Evolutionary conservation across 2,113 vertebrate genomes (phyloP), one percentile per base, ranked within the genome.

Genomic region (Tinamus guttatus): DNA sequence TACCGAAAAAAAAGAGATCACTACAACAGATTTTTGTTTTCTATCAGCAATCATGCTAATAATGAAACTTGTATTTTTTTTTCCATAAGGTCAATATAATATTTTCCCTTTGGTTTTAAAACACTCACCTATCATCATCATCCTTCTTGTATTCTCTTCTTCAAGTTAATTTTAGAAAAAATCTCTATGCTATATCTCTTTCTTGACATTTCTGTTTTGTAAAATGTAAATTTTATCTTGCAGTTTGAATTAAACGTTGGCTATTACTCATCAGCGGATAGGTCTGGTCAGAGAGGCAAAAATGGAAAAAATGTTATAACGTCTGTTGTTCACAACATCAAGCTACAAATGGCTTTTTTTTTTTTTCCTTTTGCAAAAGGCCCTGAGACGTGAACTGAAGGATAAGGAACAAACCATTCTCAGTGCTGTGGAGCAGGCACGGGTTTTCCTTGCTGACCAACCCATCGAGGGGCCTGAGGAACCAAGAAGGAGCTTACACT

Each of bases 401-500:
- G 99, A 99, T 59, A 99, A 98, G 24, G 99, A 99, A 64, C 98
- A 98, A 83, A 93, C 98, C 17, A 95, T 99, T 93, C 95, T 99
- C 92, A 98, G 93, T 10, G 98, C 99, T 45, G 97, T 99, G 94
- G 99, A 99, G 91, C 99, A 99, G 96, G 99, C 99, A n/a, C 98
- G 98, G 51, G 96, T 98, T 84, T 99, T 99, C 96, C 98, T 99
- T 62, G 99, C 99, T 56, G 99, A 99, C 94, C 99, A 99, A 81
- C 99, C 99, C 36, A 99, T 99, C 60, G 99, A 99, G 93, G 99
- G 98, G 16, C 99, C 99, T 0, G 99, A 99, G 93, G 99, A 99
- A 77, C 99, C 99, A 27, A 98, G 99, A 87, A 98, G 98, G 94
- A 99, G 97, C 89, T 95, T 98, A 36, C 99, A 99, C 73, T 98